Conservation (phyloP, 2,888 invertebrate genomes). For the Oligia fasciuncula region DNA sequence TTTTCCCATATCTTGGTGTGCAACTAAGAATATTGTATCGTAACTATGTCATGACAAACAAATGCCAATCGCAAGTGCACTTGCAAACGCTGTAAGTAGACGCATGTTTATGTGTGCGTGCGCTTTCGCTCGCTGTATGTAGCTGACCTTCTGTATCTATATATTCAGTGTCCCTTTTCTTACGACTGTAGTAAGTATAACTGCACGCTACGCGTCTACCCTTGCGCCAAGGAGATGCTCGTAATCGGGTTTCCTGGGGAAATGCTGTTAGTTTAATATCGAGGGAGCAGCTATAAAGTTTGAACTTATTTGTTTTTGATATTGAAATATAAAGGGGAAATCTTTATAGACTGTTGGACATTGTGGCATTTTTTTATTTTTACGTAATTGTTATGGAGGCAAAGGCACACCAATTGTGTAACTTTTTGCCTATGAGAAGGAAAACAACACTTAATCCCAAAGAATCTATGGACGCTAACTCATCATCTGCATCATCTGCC, state of each 20-base stretch:
- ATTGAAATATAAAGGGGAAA: constrained; percentile 6
- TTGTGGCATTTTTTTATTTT: not conserved
- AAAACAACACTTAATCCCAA: not conserved
- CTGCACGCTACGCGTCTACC: constrained; percentile 40
- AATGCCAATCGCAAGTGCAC: not conserved
- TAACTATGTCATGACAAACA: not conserved
- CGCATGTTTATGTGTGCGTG: not conserved
- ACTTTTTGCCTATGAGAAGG: not conserved
- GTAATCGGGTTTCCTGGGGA: constrained; percentile 55
- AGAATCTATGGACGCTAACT: too few relatives aligned
- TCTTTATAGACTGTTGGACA: not conserved
- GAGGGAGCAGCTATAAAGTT: constrained; percentile 12
- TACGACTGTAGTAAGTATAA: constrained; percentile 44
- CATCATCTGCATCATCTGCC: too few relatives aligned
- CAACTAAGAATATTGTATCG: not conserved
- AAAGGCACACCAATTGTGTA: too few relatives aligned
- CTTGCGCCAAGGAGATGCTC: constrained; percentile 36
- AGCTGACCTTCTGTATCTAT: constrained; percentile 5
- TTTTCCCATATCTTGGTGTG: not conserved
- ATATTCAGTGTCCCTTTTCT: constrained; percentile 38
- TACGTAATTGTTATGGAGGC: not conserved
- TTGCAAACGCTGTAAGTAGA: not conserved
- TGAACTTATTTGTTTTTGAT: constrained; percentile 8
- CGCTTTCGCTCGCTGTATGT: too few relatives aligned
- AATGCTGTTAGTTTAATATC: constrained; percentile 58